These are phyloP conservation scores for Micrasema longulum DNA, from an alignment of 1,140 invertebrate genomes.

Conservation along the genomic window DNA sequence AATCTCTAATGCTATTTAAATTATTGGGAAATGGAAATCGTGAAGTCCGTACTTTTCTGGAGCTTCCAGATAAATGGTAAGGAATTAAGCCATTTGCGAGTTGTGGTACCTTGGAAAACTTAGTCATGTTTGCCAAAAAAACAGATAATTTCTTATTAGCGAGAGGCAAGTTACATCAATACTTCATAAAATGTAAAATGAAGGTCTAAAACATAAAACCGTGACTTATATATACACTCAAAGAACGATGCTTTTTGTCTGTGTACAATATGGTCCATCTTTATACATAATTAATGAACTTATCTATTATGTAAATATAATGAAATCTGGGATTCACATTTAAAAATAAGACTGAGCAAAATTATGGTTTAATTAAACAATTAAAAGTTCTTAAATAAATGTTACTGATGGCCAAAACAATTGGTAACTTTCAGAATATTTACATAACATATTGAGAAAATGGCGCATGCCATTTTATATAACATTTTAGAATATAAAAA, in stretches of 20 bases:
- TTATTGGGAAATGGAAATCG: conserved; percentile 8
- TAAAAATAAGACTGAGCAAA: conserved; percentile 36
- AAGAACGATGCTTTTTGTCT: conserved; percentile 15
- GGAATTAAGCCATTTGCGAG: too few species aligned
- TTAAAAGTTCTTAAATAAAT: conserved; percentile 20
- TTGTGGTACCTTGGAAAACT: too few species aligned
- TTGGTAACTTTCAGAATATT: conserved; percentile 39
- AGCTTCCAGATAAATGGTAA: not conserved
- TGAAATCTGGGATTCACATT: conserved; percentile 32
- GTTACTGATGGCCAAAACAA: conserved; percentile 35
- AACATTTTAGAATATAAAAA: too few species aligned
- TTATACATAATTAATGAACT: conserved; percentile 14
- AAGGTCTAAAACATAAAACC: conserved; percentile 12
- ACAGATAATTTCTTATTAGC: not conserved
- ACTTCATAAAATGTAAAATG: not conserved
- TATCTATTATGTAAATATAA: conserved; percentile 25
- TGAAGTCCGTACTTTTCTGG: not conserved
- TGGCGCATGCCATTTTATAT: not conserved
- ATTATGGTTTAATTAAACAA: conserved; percentile 30
- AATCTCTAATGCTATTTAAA: conserved; percentile 11
- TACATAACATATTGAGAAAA: conserved; percentile 27
- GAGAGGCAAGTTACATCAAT: not conserved
- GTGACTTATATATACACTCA: too few species aligned
- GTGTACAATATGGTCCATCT: conserved; percentile 12
- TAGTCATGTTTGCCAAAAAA: not conserved